Evolutionary conservation across 2,888 invertebrate genomes (phyloP).

Genomic region (Sphaeridia pumilis): DNA sequence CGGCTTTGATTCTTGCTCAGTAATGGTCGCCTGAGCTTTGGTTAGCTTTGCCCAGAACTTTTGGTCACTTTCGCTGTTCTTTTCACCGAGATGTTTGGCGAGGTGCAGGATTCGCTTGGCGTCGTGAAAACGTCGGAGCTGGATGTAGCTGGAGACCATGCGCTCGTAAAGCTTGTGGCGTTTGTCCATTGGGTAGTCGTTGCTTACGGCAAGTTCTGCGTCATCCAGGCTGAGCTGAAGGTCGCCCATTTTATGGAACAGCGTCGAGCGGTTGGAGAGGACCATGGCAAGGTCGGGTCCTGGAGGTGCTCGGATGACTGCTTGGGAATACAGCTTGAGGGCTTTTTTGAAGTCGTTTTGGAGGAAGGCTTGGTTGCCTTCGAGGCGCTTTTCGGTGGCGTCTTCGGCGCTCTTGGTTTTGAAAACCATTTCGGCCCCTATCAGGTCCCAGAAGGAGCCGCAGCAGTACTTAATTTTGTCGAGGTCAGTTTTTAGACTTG

Average conservation of each 20-base stretch:
- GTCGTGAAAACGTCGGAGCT: slow-evolving; percentile 48
- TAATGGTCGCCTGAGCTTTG: slow-evolving; percentile 23
- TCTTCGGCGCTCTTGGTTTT: slow-evolving; percentile 41
- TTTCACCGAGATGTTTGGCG: slow-evolving; percentile 48
- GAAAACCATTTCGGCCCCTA: slow-evolving; percentile 31
- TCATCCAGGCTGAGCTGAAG: slow-evolving; percentile 54
- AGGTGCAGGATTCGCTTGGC: slow-evolving; percentile 55
- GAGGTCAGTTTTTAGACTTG: slow-evolving; percentile 22
- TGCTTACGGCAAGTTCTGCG: slow-evolving; percentile 51
- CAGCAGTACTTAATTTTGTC: slow-evolving; percentile 27
- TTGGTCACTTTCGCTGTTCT: slow-evolving; percentile 22
- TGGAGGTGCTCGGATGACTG: slow-evolving; percentile 59
- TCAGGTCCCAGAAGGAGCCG: slow-evolving; percentile 22
- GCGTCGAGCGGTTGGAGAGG: slow-evolving; percentile 54
- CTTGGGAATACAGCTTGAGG: slow-evolving; percentile 55
- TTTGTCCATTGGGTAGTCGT: slow-evolving; percentile 51
- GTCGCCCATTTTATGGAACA: slow-evolving; percentile 49
- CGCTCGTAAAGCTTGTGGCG: slow-evolving; percentile 55
- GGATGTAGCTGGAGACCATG: slow-evolving; percentile 48
- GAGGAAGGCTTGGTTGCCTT: slow-evolving; percentile 50
- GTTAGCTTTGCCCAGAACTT: slow-evolving; percentile 29
- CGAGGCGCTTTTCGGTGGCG: slow-evolving; percentile 50
- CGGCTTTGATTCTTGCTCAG: slow-evolving; percentile 3
- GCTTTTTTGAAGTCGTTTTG: slow-evolving; percentile 49
- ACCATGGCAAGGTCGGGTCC: slow-evolving; percentile 54